Conservation (phyloP, 2,888 invertebrate species). For the Cylindroiulus punctatus region DNA sequence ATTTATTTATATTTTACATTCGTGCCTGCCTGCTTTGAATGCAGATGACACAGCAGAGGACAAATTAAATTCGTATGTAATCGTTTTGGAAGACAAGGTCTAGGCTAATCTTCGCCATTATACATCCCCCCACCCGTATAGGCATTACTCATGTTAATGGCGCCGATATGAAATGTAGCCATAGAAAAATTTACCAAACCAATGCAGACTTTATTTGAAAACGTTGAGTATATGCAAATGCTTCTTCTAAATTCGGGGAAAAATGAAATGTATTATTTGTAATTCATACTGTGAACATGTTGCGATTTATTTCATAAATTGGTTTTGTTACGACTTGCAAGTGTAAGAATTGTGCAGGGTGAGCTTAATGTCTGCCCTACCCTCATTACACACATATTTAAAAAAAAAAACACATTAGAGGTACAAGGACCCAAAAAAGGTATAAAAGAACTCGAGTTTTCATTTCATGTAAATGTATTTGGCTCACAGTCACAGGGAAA, state of each 20-base stretch:
- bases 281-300: not conserved
- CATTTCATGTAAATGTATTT: too few species aligned
- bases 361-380: too few species aligned
- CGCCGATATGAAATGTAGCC: not conserved
- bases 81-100: conserved; percentile 43
- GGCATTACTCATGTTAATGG: not conserved
- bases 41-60: conserved; percentile 30
- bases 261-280: not conserved
- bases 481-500: too few species aligned
- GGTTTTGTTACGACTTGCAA: too few species aligned
- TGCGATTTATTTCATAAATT: too few species aligned
- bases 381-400: too few species aligned
- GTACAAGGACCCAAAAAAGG: too few species aligned
- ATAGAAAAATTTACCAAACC: not conserved
- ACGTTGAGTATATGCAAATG: not conserved
- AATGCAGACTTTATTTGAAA: not conserved
- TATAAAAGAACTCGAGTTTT: too few species aligned
- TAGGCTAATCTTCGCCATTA: conserved; percentile 37
- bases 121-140: not conserved
- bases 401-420: too few species aligned
- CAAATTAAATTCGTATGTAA: conserved; percentile 47
- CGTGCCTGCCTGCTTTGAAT: conserved; percentile 35
- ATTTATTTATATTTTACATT: conserved; percentile 51
- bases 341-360: too few species aligned
- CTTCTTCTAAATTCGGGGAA: not conserved